Percentiles rank a stretch among this genome's conserved stretches.
Evolutionary conservation across 2,113 vertebrate species (phyloP).

Genomic region (Smithornis capensis): DNA sequence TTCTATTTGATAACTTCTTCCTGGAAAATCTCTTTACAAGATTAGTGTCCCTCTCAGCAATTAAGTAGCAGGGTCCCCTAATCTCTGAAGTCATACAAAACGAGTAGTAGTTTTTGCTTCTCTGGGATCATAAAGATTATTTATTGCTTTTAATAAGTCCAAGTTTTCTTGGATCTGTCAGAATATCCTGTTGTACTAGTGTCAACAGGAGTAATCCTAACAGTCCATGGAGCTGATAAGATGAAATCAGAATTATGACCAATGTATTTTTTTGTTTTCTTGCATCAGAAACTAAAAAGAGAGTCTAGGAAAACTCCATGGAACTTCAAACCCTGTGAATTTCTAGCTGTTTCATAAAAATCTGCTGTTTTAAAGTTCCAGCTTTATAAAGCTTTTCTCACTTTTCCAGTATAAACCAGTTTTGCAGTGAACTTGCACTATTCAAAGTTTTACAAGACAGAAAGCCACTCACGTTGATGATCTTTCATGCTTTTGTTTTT

Average conservation of each 20-base stretch:
- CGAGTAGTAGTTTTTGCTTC: slow-evolving; percentile 31
- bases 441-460: background rate
- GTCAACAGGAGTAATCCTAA: background rate
- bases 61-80: slow-evolving; percentile 70
- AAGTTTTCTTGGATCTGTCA: slow-evolving; percentile 59
- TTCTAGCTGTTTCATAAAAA: background rate
- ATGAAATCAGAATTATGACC: slow-evolving; percentile 7
- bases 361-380: background rate
- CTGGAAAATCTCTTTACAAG: slow-evolving; percentile 28
- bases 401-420: background rate
- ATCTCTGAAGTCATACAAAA: slow-evolving; percentile 68
- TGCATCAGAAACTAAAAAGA: background rate
- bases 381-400: background rate
- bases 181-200: background rate
- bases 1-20: slow-evolving; percentile 68
- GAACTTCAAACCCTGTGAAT: background rate
- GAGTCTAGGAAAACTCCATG: background rate
- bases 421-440: background rate
- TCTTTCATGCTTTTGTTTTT: background rate
- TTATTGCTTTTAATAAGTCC: slow-evolving; percentile 83
- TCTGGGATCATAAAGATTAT: slow-evolving; percentile 68
- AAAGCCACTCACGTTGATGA: background rate
- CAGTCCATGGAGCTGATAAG: background rate
- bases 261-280: background rate
- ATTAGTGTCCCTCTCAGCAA: slow-evolving; percentile 70